phyloP scores from a whole-genome alignment of 2,797 vertebrate species.

The Glyptemys insculpta region DNA sequence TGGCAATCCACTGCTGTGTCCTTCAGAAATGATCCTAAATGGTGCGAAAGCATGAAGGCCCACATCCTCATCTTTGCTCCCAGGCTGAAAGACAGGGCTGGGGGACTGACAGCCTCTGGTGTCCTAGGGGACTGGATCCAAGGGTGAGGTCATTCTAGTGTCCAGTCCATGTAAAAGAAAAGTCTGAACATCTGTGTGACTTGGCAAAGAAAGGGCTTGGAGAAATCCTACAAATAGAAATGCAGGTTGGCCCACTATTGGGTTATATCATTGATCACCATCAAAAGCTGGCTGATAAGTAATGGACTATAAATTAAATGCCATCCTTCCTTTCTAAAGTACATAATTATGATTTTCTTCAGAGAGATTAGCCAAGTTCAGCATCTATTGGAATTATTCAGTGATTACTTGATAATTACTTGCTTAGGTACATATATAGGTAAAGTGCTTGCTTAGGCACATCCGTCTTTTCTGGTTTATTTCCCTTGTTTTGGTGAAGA shows the following conservation, averaged over 20 bases:
- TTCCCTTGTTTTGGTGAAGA: not conserved
- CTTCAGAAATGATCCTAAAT: not conserved
- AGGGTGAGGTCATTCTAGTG: not conserved
- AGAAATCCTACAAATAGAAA: not conserved
- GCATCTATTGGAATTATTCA: not conserved
- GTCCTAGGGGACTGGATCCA: not conserved
- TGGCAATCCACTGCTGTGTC: not conserved
- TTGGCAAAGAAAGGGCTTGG: not conserved
- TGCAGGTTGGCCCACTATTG: not conserved
- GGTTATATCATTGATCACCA: not conserved
- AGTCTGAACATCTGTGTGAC: conserved; percentile 4
- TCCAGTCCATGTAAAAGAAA: not conserved
- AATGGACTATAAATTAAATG: conserved; percentile 45
- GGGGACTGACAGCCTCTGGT: not conserved
- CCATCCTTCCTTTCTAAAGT: conserved; percentile 37
- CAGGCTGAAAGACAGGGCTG: not conserved
- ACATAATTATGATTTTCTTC: conserved; percentile 10
- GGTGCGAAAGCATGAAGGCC: not conserved
- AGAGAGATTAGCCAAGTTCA: not conserved
- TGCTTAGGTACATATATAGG: not conserved
- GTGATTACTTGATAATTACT: not conserved
- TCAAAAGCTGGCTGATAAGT: conserved; percentile 41
- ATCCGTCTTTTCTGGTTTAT: not conserved
- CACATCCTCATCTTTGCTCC: accelerated
- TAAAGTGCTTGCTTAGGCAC: not conserved